Conservation (phyloP, 2,888 invertebrate species). For the Phlogophora meticulosa region DNA sequence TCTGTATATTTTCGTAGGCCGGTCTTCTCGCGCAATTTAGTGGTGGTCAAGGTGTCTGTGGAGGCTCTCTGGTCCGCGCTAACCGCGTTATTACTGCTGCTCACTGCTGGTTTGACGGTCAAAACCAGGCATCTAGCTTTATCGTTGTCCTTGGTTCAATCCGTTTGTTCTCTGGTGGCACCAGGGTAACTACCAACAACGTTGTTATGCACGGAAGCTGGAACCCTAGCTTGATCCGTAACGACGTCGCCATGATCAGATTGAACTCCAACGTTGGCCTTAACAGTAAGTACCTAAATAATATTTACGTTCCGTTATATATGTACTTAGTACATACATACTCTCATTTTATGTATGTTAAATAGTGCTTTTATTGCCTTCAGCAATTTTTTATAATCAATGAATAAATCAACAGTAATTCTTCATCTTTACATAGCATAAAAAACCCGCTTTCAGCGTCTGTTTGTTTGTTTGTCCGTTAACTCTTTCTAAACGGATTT, state of each 20-base stretch:
- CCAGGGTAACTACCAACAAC: conserved; percentile 65
- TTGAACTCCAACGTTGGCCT: conserved; percentile 8
- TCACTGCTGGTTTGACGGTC: conserved; percentile 81
- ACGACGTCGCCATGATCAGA: conserved; percentile 76
- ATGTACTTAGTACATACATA: too few species aligned
- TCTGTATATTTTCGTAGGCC: conserved; percentile 42
- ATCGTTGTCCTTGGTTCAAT: conserved; percentile 76
- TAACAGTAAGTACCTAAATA: conserved; percentile 34
- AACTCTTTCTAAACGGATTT: too few species aligned
- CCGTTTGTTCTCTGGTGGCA: conserved; percentile 74
- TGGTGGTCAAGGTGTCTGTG: conserved; percentile 71
- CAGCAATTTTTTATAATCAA: too few species aligned
- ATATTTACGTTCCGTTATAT: too few species aligned
- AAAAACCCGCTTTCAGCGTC: too few species aligned
- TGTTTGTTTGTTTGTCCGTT: too few species aligned
- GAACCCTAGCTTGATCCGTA: conserved; percentile 70
- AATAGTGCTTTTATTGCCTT: too few species aligned
- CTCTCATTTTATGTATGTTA: too few species aligned
- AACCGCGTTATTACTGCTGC: conserved; percentile 77
- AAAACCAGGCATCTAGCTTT: conserved; percentile 71
- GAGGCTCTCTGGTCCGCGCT: conserved; percentile 72
- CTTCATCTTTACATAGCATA: too few species aligned
- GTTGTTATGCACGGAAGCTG: conserved; percentile 73
- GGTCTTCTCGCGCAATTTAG: conserved; percentile 50
- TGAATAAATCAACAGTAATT: too few species aligned